A percentile compares a stretch with the other conserved stretches of the same genome.
Evolutionary conservation across 2,797 vertebrate species (phyloP).

Genomic region (Cuniculus paca): DNA sequence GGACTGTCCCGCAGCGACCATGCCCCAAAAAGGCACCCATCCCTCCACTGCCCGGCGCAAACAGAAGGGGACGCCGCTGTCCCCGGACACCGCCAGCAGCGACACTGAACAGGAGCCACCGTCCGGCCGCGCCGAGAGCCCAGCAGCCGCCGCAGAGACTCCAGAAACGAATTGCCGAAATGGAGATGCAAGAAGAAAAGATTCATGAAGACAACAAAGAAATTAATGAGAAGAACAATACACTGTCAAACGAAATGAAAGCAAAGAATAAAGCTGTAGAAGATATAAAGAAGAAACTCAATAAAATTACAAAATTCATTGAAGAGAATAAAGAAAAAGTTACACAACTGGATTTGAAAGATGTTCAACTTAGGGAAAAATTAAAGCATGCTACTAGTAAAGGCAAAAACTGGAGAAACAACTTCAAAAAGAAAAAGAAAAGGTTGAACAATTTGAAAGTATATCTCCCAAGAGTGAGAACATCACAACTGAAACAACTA

Average conservation of each 20-base stretch:
- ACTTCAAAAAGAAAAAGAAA: no score
- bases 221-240: slow-evolving; percentile 92
- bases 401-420: no score
- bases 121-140: not conserved
- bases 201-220: slow-evolving; percentile 94
- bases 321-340: slow-evolving; percentile 96
- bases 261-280: slow-evolving; percentile 94
- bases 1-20: slow-evolving; percentile 87
- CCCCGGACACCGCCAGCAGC: slow-evolving; percentile 88
- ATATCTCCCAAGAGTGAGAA: slow-evolving; percentile 91
- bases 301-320: slow-evolving; percentile 93
- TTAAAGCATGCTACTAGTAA: slow-evolving; percentile 96
- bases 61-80: slow-evolving; percentile 89
- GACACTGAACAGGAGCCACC: slow-evolving; percentile 38
- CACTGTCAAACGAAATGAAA: slow-evolving; percentile 93
- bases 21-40: slow-evolving; percentile 94
- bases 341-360: slow-evolving; percentile 96
- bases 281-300: slow-evolving; percentile 95
- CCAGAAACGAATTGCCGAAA: slow-evolving; percentile 91
- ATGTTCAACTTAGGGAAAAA: slow-evolving; percentile 96
- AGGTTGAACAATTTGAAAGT: slow-evolving; percentile 94
- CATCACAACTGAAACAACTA: slow-evolving; percentile 91
- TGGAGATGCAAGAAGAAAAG: slow-evolving; percentile 93
- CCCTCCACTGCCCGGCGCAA: slow-evolving; percentile 90
- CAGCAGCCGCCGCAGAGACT: not conserved